phyloP scores from a whole-genome alignment of 1,140 invertebrate genomes.

The Anadara kagoshimensis region DNA sequence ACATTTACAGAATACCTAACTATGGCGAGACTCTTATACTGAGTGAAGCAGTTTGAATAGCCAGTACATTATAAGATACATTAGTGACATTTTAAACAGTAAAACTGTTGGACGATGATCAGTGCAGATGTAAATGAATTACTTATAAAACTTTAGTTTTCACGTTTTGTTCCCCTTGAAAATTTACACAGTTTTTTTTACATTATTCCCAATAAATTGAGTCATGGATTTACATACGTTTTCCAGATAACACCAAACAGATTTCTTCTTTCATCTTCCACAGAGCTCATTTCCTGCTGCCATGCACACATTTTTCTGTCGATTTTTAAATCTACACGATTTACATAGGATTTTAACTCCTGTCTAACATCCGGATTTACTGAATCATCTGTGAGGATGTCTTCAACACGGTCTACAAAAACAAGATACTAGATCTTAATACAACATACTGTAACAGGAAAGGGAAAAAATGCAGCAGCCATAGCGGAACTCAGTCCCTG shows the following conservation, averaged over 20 bases:
- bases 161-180: no score
- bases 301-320: conserved; percentile 18
- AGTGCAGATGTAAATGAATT: no score
- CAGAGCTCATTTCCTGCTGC: conserved; percentile 10
- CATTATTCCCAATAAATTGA: not conserved
- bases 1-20: no score
- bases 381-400: conserved; percentile 12
- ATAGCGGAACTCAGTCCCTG: no score
- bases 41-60: no score
- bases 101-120: no score
- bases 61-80: no score
- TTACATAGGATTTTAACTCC: conserved; percentile 17
- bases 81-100: no score
- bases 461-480: not conserved
- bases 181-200: no score
- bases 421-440: not conserved
- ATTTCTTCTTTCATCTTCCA: conserved; percentile 19
- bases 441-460: not conserved
- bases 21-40: no score
- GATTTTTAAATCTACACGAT: conserved; percentile 15
- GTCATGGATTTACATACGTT: not conserved
- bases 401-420: conserved; percentile 11
- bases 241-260: conserved; percentile 28
- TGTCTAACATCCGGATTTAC: conserved; percentile 11
- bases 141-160: no score